Base-by-base conservation (phyloP, 1,140 invertebrate genomes). In the Orius insidiosus region DNA sequence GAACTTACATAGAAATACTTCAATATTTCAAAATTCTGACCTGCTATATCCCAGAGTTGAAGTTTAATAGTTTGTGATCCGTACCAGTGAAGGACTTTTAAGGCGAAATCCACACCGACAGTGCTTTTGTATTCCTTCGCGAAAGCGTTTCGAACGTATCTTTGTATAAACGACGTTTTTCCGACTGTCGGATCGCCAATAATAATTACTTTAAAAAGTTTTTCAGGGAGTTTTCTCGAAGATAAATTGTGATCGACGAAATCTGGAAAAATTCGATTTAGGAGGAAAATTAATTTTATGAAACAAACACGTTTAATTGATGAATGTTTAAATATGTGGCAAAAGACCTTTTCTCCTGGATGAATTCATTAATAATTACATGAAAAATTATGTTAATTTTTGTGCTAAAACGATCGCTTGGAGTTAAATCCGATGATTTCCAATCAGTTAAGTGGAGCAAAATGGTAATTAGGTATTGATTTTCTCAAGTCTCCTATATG, bases 11-110 rank as follows among this genome's bases (percentile, higher is more conserved):
- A 50, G n/a, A 39, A 39, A 39, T 14, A 39, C 7, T 9, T 39
- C 6, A 8, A 5, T n/a, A n/a, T n/a, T n/a, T n/a, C n/a, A 33
- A 39, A 39, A 41, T 30, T 33, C 48, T 51, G 58, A 68, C 65
- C 65, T 57, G 71, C 71, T 55, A 74, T 73, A 53, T 74, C 72
- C 72, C 72, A 74, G 3, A 74, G 56, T 53, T 74, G 72, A 14
- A 74, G 56, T 55, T 72, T 74, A 9, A 74, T 62, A 3, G 64
- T 69, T 52, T 69, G 65, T 11, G 60, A 64, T 32, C 71, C 68
- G 34, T 66, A 65, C 65, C 68, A 70, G 51, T 69, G 66, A 4
- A 74, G 60, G 36, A 72, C 67, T 60, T 75, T 75, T 45, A 75
- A 56, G 7, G 71, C 71, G 63, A 75, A 75, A 55, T 75, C 72